A percentile compares a stretch with the other conserved stretches of the same genome.
These are phyloP conservation scores for Tipula unca DNA, from an alignment of 2,888 invertebrate species.

Conservation along the genomic window DNA sequence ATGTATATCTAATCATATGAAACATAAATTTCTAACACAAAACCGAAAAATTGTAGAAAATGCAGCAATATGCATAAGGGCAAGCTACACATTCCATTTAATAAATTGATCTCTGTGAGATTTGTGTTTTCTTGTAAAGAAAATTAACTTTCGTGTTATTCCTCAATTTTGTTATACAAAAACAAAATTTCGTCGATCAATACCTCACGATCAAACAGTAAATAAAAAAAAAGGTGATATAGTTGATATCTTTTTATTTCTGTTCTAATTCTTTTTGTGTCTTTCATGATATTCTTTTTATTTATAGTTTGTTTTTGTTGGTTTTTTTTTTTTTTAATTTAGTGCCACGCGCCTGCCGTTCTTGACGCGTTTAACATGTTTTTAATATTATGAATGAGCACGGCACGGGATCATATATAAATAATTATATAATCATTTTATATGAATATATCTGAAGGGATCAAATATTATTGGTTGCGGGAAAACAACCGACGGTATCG, in stretches of 20 bases:
- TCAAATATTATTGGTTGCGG: neutral
- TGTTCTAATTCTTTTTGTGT: neutral
- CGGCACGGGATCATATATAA: neutral
- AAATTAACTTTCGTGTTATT: neutral
- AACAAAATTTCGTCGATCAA: neutral
- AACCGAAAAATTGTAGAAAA: neutral
- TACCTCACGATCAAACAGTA: neutral
- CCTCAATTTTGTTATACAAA: neutral
- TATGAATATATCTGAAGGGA: neutral
- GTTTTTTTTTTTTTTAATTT: neutral
- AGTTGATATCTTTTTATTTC: conserved; percentile 8
- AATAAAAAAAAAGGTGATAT: neutral
- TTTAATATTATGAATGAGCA: neutral
- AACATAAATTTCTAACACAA: neutral
- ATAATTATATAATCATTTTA: neutral
- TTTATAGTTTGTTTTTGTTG: neutral
- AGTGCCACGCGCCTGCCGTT: neutral
- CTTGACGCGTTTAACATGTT: neutral
- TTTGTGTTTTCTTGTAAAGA: neutral
- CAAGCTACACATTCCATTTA: neutral
- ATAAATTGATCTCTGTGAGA: neutral
- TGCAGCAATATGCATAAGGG: neutral
- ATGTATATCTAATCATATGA: neutral
- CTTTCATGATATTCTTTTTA: neutral
- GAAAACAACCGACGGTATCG: neutral